These are phyloP conservation scores for Leptinotarsa lineolata DNA, from an alignment of 1,140 invertebrate genomes.

Conservation along the genomic window DNA sequence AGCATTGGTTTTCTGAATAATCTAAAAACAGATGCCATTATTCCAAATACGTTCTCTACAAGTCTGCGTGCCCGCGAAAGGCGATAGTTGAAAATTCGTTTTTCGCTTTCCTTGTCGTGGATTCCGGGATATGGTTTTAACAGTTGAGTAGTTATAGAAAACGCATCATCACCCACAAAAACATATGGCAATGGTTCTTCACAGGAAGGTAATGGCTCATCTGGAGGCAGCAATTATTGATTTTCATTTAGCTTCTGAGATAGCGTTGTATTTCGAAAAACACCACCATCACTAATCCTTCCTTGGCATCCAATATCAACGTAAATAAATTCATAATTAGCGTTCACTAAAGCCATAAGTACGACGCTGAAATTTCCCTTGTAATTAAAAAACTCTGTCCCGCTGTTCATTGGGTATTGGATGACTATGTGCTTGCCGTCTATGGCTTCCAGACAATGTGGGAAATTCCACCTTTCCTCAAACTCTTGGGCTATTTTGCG, in stretches of 20 bases:
- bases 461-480: neutral
- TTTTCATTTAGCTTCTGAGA: constrained; percentile 38
- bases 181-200: constrained; percentile 44
- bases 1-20: constrained; percentile 48
- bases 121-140: constrained; percentile 50
- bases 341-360: constrained; percentile 31
- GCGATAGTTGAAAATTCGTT: constrained; percentile 31
- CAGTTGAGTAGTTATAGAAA: constrained; percentile 44
- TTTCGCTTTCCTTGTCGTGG: constrained; percentile 28
- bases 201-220: constrained; percentile 35
- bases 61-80: constrained; percentile 24
- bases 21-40: constrained; percentile 25
- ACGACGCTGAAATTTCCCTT: constrained; percentile 40
- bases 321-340: no score
- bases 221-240: constrained; percentile 41
- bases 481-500: no score
- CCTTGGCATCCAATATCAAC: constrained; percentile 44
- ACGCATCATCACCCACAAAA: constrained; percentile 54
- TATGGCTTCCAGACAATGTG: no score
- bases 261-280: constrained; percentile 35
- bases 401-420: no score
- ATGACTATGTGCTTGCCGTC: no score
- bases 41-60: constrained; percentile 32
- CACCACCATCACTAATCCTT: constrained; percentile 46
- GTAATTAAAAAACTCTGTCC: constrained; percentile 39